Conservation (phyloP, 2,797 vertebrate species). For the Channa striata region DNA sequence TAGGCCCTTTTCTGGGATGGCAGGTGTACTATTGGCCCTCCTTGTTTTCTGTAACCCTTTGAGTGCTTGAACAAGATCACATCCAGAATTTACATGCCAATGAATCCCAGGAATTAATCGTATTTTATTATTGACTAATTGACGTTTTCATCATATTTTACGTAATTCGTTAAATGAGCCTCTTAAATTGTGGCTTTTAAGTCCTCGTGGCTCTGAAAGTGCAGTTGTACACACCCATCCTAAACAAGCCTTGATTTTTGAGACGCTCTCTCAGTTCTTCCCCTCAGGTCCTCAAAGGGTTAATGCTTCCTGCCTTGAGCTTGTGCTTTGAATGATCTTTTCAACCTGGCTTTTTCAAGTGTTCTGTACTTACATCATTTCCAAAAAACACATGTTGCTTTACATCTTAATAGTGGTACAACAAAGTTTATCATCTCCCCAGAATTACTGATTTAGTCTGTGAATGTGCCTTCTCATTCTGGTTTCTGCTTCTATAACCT, state of each 20-base stretch:
- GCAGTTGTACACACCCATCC: constrained; percentile 19
- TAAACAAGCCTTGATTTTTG: constrained; percentile 21
- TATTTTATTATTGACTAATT: not conserved
- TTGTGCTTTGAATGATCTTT: constrained; percentile 83
- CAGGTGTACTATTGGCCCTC: constrained; percentile 80
- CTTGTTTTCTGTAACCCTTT: constrained; percentile 89
- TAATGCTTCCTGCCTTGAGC: constrained; percentile 82
- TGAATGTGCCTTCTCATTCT: constrained; percentile 96
- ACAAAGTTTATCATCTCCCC: constrained; percentile 83
- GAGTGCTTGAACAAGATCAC: constrained; percentile 81
- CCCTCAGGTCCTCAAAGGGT: constrained; percentile 87
- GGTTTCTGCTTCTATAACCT: constrained; percentile 87
- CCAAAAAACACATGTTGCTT: constrained; percentile 78
- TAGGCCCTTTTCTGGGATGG: constrained; percentile 78
- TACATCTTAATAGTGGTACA: constrained; percentile 84
- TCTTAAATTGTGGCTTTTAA: constrained; percentile 25
- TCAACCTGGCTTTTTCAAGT: constrained; percentile 82
- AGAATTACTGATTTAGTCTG: constrained; percentile 90
- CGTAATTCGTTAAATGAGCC: constrained; percentile 34
- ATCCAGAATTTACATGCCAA: constrained; percentile 36
- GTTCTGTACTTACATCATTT: constrained; percentile 86
- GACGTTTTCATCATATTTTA: not conserved
- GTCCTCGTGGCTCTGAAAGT: constrained; percentile 25
- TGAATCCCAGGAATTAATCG: constrained; percentile 10
- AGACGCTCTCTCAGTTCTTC: constrained; percentile 10